phyloP scores from a whole-genome alignment of 2,888 invertebrate genomes.

The Troides aeacus region DNA sequence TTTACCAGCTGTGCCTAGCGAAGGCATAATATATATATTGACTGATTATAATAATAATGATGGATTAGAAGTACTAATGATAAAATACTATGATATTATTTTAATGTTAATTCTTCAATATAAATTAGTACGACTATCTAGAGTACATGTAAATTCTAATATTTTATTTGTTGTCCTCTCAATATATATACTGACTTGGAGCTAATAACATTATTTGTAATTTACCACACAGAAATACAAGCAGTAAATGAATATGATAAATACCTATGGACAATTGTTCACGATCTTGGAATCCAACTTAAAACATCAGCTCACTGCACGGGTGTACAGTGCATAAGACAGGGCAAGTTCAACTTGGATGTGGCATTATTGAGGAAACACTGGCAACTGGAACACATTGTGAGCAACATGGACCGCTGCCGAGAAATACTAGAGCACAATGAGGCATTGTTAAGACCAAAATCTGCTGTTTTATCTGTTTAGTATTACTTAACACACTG shows the following conservation, averaged over 20 bases:
- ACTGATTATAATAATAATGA: too few species aligned
- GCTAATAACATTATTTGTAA: too few species aligned
- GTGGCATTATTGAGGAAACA: constrained; percentile 90
- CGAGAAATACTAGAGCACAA: constrained; percentile 74
- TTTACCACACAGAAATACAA: constrained; percentile 85
- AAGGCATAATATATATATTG: too few species aligned
- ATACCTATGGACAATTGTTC: constrained; percentile 88
- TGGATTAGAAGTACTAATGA: too few species aligned
- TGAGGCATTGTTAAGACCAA: constrained; percentile 63
- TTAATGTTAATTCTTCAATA: too few species aligned
- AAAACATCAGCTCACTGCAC: constrained; percentile 90
- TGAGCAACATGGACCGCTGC: constrained; percentile 82
- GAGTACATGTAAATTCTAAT: too few species aligned
- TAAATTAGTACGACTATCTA: too few species aligned
- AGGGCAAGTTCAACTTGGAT: constrained; percentile 88
- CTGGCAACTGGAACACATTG: constrained; percentile 86
- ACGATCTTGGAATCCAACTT: constrained; percentile 90
- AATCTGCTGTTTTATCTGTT: constrained; percentile 52
- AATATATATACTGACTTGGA: too few species aligned
- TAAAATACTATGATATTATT: too few species aligned
- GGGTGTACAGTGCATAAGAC: constrained; percentile 88
- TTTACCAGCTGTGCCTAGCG: too few species aligned
- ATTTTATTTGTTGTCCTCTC: too few species aligned
- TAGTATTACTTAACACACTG: constrained; percentile 30
- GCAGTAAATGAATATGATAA: constrained; percentile 91